Evolutionary conservation across 92 coral and sea anemone genomes (phyloP).

Genomic region (Epizoanthus ramosus): DNA sequence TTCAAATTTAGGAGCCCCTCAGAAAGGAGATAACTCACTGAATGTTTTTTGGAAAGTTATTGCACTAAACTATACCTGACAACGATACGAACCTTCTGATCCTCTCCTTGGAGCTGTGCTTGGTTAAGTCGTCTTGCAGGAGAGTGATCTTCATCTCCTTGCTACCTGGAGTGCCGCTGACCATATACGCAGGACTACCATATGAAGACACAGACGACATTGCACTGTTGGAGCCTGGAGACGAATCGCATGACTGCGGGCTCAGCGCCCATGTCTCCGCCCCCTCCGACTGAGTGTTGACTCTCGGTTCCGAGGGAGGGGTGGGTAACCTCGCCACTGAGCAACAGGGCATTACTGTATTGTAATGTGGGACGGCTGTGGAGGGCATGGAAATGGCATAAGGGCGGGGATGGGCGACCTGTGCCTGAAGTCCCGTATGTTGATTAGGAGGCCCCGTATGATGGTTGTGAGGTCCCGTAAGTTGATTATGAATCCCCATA

Average conservation of each 20-base stretch:
- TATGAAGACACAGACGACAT: constrained; percentile 27
- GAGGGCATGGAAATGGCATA: not conserved
- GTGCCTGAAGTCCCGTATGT: constrained; percentile 11
- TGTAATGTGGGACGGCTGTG: constrained; percentile 10
- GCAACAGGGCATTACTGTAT: constrained; percentile 31
- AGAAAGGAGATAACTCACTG: too few relatives aligned
- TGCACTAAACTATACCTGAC: too few relatives aligned
- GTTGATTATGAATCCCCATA: not conserved
- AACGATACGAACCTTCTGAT: constrained; percentile 65
- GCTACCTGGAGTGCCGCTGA: constrained; percentile 87
- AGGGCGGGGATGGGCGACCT: not conserved
- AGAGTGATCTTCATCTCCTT: constrained; percentile 88
- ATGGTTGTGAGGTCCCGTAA: not conserved
- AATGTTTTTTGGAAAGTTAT: too few relatives aligned
- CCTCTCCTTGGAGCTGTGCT: constrained; percentile 92
- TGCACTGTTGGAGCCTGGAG: not conserved
- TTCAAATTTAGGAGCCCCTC: too few relatives aligned
- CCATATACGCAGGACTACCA: constrained; percentile 87
- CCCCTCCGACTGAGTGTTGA: constrained; percentile 16
- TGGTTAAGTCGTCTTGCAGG: constrained; percentile 79
- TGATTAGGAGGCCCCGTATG: not conserved
- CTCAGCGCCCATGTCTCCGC: constrained; percentile 7
- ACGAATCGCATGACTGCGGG: constrained; percentile 40
- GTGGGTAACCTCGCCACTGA: constrained; percentile 23
- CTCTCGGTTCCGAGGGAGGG: constrained; percentile 34